Conservation (phyloP, 2,888 invertebrate genomes). For the Diaperis boleti region DNA sequence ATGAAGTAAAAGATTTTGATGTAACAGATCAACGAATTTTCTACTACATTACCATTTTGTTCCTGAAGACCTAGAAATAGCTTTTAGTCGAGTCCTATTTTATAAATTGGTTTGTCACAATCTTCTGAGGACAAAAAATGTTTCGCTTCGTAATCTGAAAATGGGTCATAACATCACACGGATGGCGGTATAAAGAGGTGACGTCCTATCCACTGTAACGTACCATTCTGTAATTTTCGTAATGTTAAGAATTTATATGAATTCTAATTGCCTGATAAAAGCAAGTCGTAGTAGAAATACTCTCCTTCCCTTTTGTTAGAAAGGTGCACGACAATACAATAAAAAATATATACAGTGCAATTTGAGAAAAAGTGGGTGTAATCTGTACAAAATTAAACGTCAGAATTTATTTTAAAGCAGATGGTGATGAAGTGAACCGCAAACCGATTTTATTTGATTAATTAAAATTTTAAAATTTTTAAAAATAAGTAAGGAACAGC, state of each 20-base stretch:
- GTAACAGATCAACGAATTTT: constrained; percentile 13
- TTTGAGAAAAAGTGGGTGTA: no score
- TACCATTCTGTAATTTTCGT: not conserved
- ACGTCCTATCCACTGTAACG: constrained; percentile 9
- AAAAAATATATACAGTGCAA: no score
- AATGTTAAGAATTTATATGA: not conserved
- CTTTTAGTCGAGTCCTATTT: constrained; percentile 22
- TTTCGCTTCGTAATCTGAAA: constrained; percentile 24
- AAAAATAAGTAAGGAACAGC: no score
- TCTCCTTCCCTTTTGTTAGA: no score
- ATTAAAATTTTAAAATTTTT: no score
- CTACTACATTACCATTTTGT: constrained; percentile 1
- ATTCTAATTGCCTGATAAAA: no score
- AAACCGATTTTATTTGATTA: no score
- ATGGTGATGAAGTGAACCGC: no score
- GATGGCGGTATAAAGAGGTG: constrained; percentile 20
- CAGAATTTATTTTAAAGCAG: no score
- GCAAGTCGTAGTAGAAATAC: no score
- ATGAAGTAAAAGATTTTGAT: constrained; percentile 1
- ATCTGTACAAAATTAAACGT: no score
- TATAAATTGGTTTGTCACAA: constrained; percentile 30
- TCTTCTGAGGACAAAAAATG: constrained; percentile 25
- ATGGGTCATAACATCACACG: constrained; percentile 22
- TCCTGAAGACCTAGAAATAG: constrained; percentile 12
- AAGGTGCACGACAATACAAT: no score